Evolutionary conservation across 1,140 invertebrate genomes (phyloP), one percentile per base, ranked within the genome.

Genomic region (Pogonomyrmex californicus): DNA sequence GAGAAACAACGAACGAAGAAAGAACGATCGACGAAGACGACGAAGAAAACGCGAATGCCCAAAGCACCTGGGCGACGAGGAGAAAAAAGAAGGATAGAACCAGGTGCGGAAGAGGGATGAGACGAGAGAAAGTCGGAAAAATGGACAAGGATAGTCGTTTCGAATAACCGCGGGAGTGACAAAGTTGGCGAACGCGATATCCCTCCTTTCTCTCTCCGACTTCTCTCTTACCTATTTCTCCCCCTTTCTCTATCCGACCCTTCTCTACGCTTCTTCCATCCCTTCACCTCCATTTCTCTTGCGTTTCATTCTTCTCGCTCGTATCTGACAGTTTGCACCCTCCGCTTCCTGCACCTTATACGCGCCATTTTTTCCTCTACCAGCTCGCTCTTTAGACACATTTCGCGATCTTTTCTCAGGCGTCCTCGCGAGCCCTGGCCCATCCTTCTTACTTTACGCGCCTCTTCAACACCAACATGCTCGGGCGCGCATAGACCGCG

Each of bases 371-470:
- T 68, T 79, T 68, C 60, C 44, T 58, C 49, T 23, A 47, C 76
- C 65, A 60, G 51, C 56, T 44, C 73, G 73, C 85, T 86, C 85
- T 86, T 86, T 81, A 73, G 79, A 82, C 79, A 60, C 79, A 73
- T 82, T 73, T 82, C 41, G 86, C 77, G 86, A 83, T 70, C 66
- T 54, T 56, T 30, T 73, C 36, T 60, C 68, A 66, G 62, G 38
- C 63, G 41, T 60, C 14, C 77, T 62, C 77, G 17, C 49, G 41
- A 86, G 49, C 56, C 38, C 12, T 56, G 82, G 33, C n/a, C 44
- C 82, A 56, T 82, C 36, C 41, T 73, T 82, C 41, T 82, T 73
- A 73, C 54, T 82, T 73, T 71, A 82, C 23, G 65, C 78, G 66
- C 38, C 12, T 82, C 66, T 71, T 82, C 78, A 82, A 47, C 78